phyloP scores from a whole-genome alignment of 2,113 vertebrate species.

The Microcebus ravelobensis region DNA sequence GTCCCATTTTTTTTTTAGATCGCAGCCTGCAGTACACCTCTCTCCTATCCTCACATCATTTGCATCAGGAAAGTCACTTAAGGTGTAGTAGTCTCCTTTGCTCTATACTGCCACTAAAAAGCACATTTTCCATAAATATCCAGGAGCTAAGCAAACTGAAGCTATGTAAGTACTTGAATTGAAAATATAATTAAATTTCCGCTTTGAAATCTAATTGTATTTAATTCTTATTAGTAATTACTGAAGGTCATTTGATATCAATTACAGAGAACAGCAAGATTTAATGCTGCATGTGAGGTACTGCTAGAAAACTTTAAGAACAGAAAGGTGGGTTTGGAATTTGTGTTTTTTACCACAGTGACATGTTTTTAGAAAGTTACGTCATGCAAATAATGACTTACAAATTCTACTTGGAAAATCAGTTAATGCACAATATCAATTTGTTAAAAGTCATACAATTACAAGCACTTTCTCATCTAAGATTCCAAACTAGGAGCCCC shows the following conservation, averaged over 20 bases:
- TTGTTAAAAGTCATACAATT: not conserved
- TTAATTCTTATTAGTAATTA: slow-evolving; percentile 41
- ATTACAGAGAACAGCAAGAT: not conserved
- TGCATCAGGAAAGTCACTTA: not conserved
- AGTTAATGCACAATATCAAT: not conserved
- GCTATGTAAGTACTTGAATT: not conserved
- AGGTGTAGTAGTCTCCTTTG: not conserved
- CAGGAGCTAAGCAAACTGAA: not conserved
- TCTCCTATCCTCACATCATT: not conserved
- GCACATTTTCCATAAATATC: not conserved
- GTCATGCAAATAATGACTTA: not conserved
- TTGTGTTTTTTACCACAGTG: not conserved
- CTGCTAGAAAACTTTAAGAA: not conserved
- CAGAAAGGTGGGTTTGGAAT: not conserved
- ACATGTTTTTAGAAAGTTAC: not conserved
- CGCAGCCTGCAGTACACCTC: not conserved
- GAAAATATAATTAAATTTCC: slow-evolving; percentile 13
- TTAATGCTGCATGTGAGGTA: not conserved
- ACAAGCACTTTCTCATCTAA: not conserved
- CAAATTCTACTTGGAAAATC: not conserved
- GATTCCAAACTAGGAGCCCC: not conserved
- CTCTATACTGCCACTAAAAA: not conserved
- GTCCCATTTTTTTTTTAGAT: slow-evolving; percentile 45
- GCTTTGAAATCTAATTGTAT: not conserved
- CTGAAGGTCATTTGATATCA: not conserved